Evolutionary conservation across 1,140 invertebrate genomes (phyloP), one percentile per base, ranked within the genome.

Genomic region (Trichonephila clavata): DNA sequence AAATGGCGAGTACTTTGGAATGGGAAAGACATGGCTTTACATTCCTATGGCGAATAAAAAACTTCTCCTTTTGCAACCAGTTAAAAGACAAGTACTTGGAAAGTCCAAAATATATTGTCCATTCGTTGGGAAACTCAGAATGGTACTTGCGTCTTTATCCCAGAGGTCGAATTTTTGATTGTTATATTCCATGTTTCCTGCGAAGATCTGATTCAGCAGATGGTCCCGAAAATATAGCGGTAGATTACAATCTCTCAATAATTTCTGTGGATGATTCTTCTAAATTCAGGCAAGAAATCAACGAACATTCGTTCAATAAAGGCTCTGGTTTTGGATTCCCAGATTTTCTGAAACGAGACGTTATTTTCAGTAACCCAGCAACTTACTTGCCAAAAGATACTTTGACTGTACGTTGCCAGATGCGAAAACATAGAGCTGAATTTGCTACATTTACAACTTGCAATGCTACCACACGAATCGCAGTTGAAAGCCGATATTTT

Each of bases 21-120:
- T 1, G 39, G 14, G 43, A 57, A 50, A 43, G 21, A 20, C 14
- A 59, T 27, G 84, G 13, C 0, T 90, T 90, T 24, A 90, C 68
- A 21, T 81, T 90, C 24, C 61, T 61, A n/a, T 90, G 71, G 71
- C 16, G 57, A n/a, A 90, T 90, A 27, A 61, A 90, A 81, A 81
- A 90, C n/a, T 90, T 90, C 0, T 60, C 50, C 14, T 81, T 57
- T 13, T 90, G 65, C 50, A 77, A 27, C n/a, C 43, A 60, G 21
- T 27, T 13, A 21, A 61, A n/a, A 16, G 68, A 59, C 1, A 68
- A 80, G 4, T 61, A 60, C 8, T n/a, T 90, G 5, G 65, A 90
- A 3, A 90, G 89, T 20, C 89, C 71, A 8, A 80, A 60, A 32
- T 80, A 27, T 21, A 27, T 43, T 24, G 89, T n/a, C 2, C 59